Evolutionary conservation across 1,140 invertebrate genomes (phyloP), one percentile per base, ranked within the genome.

Genomic region (Mya arenaria): DNA sequence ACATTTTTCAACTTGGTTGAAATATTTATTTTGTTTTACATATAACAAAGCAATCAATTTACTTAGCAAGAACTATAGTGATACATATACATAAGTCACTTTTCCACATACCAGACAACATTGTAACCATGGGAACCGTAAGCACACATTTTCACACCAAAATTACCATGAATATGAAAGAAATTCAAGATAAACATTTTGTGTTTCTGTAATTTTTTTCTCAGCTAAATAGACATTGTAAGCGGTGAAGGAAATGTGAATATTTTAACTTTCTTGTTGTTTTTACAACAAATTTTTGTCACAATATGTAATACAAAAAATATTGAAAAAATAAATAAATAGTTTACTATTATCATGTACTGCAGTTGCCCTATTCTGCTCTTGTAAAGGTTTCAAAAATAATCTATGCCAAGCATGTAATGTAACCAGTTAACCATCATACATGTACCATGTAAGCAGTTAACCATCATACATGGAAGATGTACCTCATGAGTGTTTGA

Each of bases 21-120:
- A 75, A 75, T 75, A 75, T 63, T 75, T 75, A 75, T 75, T 52
- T 52, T 52, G 48, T 75, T 74, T 75, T 75, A 75, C 73, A 75
- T 37, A 48, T 75, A 75, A 75, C 73, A 63, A 75, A 75, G 73
- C 73, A 58, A 75, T 75, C 56, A 62, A 34, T 65, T 75, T 75
- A 60, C 73, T 75, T 60, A 75, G 73, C 73, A 23, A 23, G 19
- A 52, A 52, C 48, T 52, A 52, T 23, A n/a, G 48, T n/a, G n/a
- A n/a, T n/a, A n/a, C n/a, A n/a, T n/a, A n/a, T n/a, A n/a, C n/a
- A n/a, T n/a, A 72, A 72, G 39, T 32, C n/a, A 72, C 69, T 72
- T 56, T 58, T 56, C 48, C 34, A 23, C 34, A 23, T 58, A 44
- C 52, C 36, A 44, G 56, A 72, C 17, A 72, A 58, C 58, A 72